These are phyloP conservation scores for Enteromius argenteus DNA, from an alignment of 2,797 vertebrate genomes.

Conservation along the genomic window DNA sequence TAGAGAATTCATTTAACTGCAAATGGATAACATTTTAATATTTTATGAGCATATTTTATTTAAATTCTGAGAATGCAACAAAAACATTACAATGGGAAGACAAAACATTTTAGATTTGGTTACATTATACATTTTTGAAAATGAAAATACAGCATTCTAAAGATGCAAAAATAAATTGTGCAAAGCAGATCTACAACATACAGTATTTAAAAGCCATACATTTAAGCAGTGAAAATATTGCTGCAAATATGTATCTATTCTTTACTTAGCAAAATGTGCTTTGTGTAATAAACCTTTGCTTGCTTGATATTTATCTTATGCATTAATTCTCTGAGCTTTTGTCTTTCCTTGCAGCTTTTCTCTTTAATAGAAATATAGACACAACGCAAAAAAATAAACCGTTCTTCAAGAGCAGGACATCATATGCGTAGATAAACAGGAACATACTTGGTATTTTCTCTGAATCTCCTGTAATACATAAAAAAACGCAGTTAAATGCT, in stretches of 20 bases:
- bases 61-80: not conserved
- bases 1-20: not conserved
- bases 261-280: not conserved
- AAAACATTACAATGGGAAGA: not conserved
- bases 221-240: not conserved
- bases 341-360: slow-evolving; percentile 13
- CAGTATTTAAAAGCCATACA: not conserved
- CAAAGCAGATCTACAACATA: not conserved
- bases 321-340: not conserved
- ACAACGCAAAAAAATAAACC: slow-evolving; percentile 52
- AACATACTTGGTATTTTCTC: slow-evolving; percentile 15
- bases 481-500: not conserved
- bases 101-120: not conserved
- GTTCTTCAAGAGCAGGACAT: slow-evolving; percentile 58
- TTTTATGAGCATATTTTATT: slow-evolving; percentile 15
- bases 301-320: slow-evolving; percentile 6
- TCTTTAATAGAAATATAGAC: slow-evolving; percentile 49
- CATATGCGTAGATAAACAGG: slow-evolving; percentile 53
- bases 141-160: not conserved
- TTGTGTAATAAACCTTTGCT: not conserved
- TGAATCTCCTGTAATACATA: slow-evolving; percentile 26
- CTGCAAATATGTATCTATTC: not conserved
- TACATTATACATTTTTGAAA: not conserved
- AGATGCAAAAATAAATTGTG: not conserved
- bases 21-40: not conserved